Evolutionary conservation across 2,888 invertebrate species (phyloP).

Genomic region (Mesorhabditis spiculigera): DNA sequence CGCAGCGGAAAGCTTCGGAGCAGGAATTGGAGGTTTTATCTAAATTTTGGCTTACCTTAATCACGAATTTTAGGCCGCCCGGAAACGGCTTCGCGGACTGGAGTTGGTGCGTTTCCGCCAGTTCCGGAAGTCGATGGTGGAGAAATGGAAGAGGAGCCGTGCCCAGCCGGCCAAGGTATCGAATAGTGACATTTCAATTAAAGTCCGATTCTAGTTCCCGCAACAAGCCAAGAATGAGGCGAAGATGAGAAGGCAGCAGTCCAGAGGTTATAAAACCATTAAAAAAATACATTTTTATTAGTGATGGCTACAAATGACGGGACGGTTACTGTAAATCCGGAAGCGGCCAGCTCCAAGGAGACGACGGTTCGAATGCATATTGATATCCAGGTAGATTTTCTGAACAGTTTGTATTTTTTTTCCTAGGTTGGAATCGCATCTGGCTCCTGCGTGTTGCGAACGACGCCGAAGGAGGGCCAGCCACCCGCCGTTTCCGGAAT

Average conservation of each 20-base stretch:
- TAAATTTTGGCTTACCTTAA: too few relatives aligned
- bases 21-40: conserved; percentile 76
- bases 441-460: conserved; percentile 48
- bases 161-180: background rate
- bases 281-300: too few relatives aligned
- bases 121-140: conserved; percentile 64
- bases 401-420: background rate
- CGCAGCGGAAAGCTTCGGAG: conserved; percentile 78
- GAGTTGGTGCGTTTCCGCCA: conserved; percentile 80
- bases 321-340: too few relatives aligned
- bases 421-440: conserved; percentile 45
- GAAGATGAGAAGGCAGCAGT: too few relatives aligned
- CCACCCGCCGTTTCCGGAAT: conserved; percentile 10
- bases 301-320: too few relatives aligned
- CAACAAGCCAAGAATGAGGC: too few relatives aligned
- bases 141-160: conserved; percentile 17
- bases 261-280: too few relatives aligned
- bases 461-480: conserved; percentile 27
- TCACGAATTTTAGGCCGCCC: conserved; percentile 48
- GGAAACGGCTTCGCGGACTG: conserved; percentile 82
- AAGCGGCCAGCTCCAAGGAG: conserved; percentile 10
- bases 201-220: too few relatives aligned
- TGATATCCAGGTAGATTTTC: conserved; percentile 39
- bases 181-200: too few relatives aligned
- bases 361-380: conserved; percentile 55